Base-by-base conservation (phyloP, 2,888 invertebrate genomes). In the Ceramica pisi region DNA sequence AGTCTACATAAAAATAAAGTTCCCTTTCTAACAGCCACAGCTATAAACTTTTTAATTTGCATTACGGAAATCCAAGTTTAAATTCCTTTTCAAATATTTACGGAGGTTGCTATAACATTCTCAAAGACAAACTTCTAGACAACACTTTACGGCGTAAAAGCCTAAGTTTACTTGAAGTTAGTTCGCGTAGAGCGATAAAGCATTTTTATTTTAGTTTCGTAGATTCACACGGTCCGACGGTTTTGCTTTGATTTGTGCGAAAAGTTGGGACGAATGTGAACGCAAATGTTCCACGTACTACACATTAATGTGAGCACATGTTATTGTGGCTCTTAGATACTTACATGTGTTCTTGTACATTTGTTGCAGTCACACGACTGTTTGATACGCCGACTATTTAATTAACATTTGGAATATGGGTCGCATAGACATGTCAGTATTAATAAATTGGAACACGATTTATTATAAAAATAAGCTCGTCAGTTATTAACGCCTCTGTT, bases 191-290 rank as follows among this genome's bases (percentile, higher is more conserved):
- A 78, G 79, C 79, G 69, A 87, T 90, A 90, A 89, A 90, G 72
- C 88, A 89, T 90, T 91, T 91, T 91, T 91, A 90, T 90, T 87
- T 81, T 85, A 87, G 83, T 86, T 83, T 61, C 66, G 76, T 78
- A 73, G 74, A 74, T 71, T 87, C 86, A 78, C 81, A 85, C 73
- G 77, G 79, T 74, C 72, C 70, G 67, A 46, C 31, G 50, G 74
- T 71, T 85, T 84, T 78, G 73, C 66, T 69, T 82, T 91, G 91
- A 93, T 91, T 91, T 92, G 91, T 91, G 86, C 76, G 81, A 75
- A 86, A 93, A 92, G 86, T 92, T 92, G 67, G 60, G 67, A 74
- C 69, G 70, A 86, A 65, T 86, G 70, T 80, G 80, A 71, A 75
- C 78, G 72, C 81, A 78, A 82, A 80, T 78, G 65, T 65, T 78